Conservation (phyloP, 2,113 vertebrate genomes). For the Illadopsis cleaveri region DNA sequence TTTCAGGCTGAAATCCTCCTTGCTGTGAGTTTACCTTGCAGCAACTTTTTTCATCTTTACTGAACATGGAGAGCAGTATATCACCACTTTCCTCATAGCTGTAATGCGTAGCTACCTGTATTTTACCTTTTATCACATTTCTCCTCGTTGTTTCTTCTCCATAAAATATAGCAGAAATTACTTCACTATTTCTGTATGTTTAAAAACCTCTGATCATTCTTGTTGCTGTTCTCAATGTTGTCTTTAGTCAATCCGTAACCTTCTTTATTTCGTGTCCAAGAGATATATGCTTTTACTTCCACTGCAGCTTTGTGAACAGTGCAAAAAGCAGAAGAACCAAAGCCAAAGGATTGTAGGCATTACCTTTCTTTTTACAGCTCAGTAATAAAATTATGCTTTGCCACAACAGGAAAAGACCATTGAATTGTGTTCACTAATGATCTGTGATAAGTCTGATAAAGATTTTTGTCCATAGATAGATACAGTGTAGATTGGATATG, state of each 20-base stretch:
- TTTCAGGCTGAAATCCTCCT: neutral
- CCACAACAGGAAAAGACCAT: neutral
- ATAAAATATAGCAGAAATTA: neutral
- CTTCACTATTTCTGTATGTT: neutral
- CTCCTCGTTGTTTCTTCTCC: neutral
- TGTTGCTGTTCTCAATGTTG: neutral
- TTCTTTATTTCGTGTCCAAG: neutral
- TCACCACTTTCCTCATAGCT: neutral
- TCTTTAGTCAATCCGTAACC: neutral
- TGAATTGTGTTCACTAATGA: neutral
- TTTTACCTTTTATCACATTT: neutral
- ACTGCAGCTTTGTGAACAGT: neutral
- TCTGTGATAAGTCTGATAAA: neutral
- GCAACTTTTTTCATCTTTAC: neutral
- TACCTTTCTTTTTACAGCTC: neutral
- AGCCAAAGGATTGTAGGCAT: neutral
- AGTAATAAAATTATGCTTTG: neutral
- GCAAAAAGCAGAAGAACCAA: neutral
- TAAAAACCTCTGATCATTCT: neutral
- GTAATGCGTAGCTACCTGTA: neutral
- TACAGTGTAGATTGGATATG: neutral
- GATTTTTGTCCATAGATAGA: neutral
- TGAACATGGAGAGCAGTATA: neutral
- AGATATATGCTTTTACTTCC: neutral
- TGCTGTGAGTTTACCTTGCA: neutral